These are phyloP conservation scores for Epinephelus coioides DNA, from an alignment of 2,797 vertebrate genomes.

Conservation along the genomic window DNA sequence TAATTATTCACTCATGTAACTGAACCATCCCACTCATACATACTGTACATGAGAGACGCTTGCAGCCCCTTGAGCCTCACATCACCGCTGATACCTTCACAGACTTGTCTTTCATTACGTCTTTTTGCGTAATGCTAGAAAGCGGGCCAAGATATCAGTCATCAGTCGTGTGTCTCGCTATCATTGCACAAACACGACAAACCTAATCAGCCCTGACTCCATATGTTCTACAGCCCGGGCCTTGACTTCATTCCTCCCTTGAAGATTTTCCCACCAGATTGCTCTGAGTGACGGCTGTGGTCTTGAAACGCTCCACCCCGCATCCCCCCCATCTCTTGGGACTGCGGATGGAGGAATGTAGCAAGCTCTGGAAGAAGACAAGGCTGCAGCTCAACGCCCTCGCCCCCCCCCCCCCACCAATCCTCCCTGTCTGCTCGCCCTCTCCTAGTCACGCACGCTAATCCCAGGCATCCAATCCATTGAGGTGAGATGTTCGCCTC, in stretches of 20 bases:
- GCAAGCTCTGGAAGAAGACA: conserved; percentile 64
- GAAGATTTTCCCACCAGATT: conserved; percentile 79
- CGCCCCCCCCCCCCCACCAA: conserved; percentile 47
- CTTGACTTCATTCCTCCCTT: conserved; percentile 62
- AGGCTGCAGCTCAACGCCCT: conserved; percentile 61
- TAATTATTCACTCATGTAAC: conserved; percentile 13
- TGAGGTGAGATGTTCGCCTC: conserved; percentile 53
- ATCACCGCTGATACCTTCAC: neutral
- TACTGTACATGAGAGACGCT: neutral
- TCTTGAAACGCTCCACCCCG: conserved; percentile 71
- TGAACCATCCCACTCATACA: neutral
- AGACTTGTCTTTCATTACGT: conserved; percentile 24
- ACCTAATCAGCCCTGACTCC: conserved; percentile 56
- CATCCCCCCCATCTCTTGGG: conserved; percentile 67
- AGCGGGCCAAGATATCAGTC: conserved; percentile 29
- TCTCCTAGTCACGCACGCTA: conserved; percentile 74
- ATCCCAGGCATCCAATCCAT: conserved; percentile 68
- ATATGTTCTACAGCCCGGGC: conserved; percentile 49
- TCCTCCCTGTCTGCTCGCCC: conserved; percentile 39
- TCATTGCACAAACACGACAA: conserved; percentile 50
- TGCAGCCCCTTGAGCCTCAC: neutral
- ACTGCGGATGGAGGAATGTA: conserved; percentile 77
- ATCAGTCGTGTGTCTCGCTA: conserved; percentile 22
- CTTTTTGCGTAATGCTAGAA: conserved; percentile 15
- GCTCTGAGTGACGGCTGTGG: conserved; percentile 69